Evolutionary conservation across 1,140 invertebrate genomes (phyloP).

Genomic region (Nixonia krombeini): DNA sequence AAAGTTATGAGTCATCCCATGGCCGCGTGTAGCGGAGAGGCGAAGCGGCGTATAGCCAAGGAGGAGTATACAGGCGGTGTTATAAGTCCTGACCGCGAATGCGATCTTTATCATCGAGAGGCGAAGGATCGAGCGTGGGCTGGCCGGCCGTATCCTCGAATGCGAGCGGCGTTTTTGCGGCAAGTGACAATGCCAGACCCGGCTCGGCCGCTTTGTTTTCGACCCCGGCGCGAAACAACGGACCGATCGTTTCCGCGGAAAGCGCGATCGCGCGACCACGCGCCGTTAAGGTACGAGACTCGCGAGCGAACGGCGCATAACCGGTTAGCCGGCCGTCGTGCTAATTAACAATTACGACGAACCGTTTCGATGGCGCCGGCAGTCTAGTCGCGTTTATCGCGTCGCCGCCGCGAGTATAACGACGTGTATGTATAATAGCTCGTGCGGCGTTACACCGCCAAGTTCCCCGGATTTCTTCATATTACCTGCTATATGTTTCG

Average conservation of each 20-base stretch:
- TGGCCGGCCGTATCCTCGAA: slow-evolving; percentile 8
- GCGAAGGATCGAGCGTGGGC: slow-evolving; percentile 28
- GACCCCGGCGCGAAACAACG: slow-evolving; percentile 4
- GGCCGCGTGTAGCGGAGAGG: slow-evolving; percentile 25
- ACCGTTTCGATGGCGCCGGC: slow-evolving; percentile 49
- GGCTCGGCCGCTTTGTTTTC: slow-evolving; percentile 11
- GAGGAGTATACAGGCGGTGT: slow-evolving; percentile 16
- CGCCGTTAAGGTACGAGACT: slow-evolving; percentile 37
- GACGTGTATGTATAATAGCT: slow-evolving; percentile 45
- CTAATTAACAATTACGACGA: slow-evolving; percentile 60
- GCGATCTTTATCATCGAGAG: slow-evolving; percentile 32
- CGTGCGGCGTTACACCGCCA: slow-evolving; percentile 39
- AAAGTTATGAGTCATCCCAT: slow-evolving; percentile 48
- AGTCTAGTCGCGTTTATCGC: slow-evolving; percentile 51
- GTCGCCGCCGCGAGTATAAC: slow-evolving; percentile 40
- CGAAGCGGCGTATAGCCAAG: slow-evolving; percentile 15
- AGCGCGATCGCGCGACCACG: slow-evolving; percentile 24
- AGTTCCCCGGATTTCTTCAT: slow-evolving; percentile 22
- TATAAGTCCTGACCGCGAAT: slow-evolving; percentile 23
- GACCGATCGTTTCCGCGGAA: slow-evolving; percentile 10
- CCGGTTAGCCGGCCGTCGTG: slow-evolving; percentile 32
- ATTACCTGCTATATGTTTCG: slow-evolving; percentile 36
- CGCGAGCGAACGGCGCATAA: slow-evolving; percentile 31
- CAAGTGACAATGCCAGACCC: slow-evolving; percentile 20
- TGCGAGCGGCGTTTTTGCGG: slow-evolving; percentile 10